Evolutionary conservation across 1,140 invertebrate species (phyloP), one percentile per base, ranked within the genome.

Genomic region (Anadara kagoshimensis): DNA sequence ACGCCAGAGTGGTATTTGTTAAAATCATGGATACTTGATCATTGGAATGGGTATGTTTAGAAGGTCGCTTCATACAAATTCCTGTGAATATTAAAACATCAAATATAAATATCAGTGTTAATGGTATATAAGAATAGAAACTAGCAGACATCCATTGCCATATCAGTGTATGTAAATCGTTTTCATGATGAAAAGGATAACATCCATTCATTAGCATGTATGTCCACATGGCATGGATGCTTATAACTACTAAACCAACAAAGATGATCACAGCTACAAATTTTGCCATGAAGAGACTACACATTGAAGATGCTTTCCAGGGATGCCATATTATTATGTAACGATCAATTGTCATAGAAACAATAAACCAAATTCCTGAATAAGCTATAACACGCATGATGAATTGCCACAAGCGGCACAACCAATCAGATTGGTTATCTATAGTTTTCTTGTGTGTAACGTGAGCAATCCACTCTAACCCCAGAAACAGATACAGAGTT

Each of bases 151-250:
- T 78, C 86, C 85, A 86, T 7, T 82, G 82, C 86, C 86, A 87
- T n/a, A 84, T 82, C 11, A 81, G 24, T 14, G 75, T 80, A 65
- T 86, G 82, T 18, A 86, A 70, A 54, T 85, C 84, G 47, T 82
- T 59, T 41, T 81, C 78, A 20, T 71, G 58, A 41, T 75, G 76
- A 29, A 74, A 66, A 0, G 85, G 74, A 51, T 76, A 85, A 62
- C 85, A 86, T n/a, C 81, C 78, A 83, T 78, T 29, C 57, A 83
- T 79, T 4, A 87, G 76, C 69, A 82, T 79, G 62, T 73, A 85
- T 8, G 81, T 84, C 86, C 86, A 87, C 79, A 87, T 86, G 61
- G 86, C 82, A 59, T 87, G 85, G 26, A 87, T 82, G 61, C 81
- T 85, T 29, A 86, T 78, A 10, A 85, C 85, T 11, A 84, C 67